Percentiles rank a stretch among this genome's conserved stretches.
Evolutionary conservation across 2,797 vertebrate genomes (phyloP).

Genomic region (Helicolenus hilgendorfi): DNA sequence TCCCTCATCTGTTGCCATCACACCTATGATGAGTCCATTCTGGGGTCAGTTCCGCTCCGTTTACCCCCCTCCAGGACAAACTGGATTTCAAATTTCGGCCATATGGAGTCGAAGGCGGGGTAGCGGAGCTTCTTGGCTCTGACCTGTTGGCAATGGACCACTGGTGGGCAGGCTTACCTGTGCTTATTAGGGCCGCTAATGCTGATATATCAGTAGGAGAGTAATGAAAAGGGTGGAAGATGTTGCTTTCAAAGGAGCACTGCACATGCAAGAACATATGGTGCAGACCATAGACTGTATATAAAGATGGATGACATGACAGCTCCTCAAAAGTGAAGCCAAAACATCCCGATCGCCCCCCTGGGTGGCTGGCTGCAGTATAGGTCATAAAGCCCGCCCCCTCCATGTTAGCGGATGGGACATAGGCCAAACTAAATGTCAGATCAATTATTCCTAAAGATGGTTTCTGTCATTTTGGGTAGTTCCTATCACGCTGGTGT

Average conservation of each 20-base stretch:
- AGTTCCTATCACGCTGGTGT: no score
- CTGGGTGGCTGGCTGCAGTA: no score
- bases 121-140: conserved; percentile 34
- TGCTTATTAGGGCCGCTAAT: not conserved
- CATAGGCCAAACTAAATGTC: no score
- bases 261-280: not conserved
- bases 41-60: conserved; percentile 81
- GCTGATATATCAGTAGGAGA: not conserved
- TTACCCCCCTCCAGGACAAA: conserved; percentile 68
- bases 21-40: conserved; percentile 86
- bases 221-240: not conserved
- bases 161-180: not conserved
- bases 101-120: conserved; percentile 65
- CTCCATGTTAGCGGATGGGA: no score
- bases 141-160: conserved; percentile 46
- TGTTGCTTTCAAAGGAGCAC: not conserved
- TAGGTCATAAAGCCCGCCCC: no score
- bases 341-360: no score
- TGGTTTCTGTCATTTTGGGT: no score
- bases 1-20: conserved; percentile 87
- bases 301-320: no score
- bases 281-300: not conserved
- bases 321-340: no score
- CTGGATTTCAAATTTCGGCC: conserved; percentile 46
- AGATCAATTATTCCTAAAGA: no score